Conservation (phyloP, 1,140 invertebrate genomes). For the Pogonomyrmex californicus region DNA sequence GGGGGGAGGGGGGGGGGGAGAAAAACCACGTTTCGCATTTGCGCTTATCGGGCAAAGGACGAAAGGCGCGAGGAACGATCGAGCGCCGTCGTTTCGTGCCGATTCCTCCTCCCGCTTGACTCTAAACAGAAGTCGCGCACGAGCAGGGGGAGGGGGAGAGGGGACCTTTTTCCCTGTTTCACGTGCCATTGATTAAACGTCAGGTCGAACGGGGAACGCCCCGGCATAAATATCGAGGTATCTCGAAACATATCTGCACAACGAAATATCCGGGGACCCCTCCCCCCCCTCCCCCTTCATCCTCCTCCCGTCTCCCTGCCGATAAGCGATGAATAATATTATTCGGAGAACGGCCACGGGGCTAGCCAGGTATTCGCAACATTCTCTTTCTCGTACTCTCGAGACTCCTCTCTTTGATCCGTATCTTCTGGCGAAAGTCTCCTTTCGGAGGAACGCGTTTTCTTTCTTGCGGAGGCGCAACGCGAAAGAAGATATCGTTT, state of each 20-base stretch:
- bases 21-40: not conserved
- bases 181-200: slow-evolving; percentile 55
- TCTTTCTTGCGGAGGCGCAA: not conserved
- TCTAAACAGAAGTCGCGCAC: not conserved
- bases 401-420: not conserved
- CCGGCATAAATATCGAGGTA: slow-evolving; percentile 58
- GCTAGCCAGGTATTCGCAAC: not conserved
- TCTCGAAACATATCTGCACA: slow-evolving; percentile 50
- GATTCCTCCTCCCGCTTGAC: not conserved
- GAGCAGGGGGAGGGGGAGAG: not conserved
- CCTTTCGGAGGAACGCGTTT: not conserved
- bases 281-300: too few relatives aligned
- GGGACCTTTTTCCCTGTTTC: not conserved
- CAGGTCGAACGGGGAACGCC: slow-evolving; percentile 20
- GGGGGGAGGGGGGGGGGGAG: not conserved
- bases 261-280: slow-evolving; percentile 16
- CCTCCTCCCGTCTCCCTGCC: not conserved
- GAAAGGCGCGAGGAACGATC: slow-evolving; percentile 18
- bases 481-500: not conserved
- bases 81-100: not conserved
- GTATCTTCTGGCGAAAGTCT: not conserved
- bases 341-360: not conserved
- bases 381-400: not conserved
- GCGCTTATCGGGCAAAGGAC: slow-evolving; percentile 29
- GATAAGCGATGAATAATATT: slow-evolving; percentile 51